Percentiles rank a stretch among this genome's conserved stretches.
These are phyloP conservation scores for Lysiphlebus fabarum DNA, from an alignment of 1,140 invertebrate genomes.

Conservation along the genomic window DNA sequence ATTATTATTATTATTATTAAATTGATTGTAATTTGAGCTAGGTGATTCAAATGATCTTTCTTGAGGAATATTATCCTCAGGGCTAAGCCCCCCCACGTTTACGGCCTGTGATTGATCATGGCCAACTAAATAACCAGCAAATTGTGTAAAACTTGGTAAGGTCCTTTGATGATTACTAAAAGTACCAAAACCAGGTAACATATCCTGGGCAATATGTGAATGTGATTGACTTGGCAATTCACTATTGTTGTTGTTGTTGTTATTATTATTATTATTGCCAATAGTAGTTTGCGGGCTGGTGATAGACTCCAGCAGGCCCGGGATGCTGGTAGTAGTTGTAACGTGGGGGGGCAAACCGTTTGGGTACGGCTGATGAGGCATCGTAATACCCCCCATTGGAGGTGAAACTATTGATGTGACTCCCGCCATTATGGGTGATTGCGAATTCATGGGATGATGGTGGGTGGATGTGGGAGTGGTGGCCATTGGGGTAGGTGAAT, in stretches of 20 bases:
- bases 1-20: conserved; percentile 26
- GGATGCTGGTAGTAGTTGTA: conserved; percentile 62
- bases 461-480: conserved; percentile 38
- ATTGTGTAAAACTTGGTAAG: conserved; percentile 64
- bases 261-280: conserved; percentile 56
- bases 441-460: conserved; percentile 45
- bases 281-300: conserved; percentile 69
- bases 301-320: conserved; percentile 58
- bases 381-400: conserved; percentile 61
- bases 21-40: conserved; percentile 46
- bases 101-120: conserved; percentile 42
- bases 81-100: conserved; percentile 72
- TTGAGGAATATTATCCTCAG: conserved; percentile 59
- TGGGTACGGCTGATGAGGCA: conserved; percentile 69
- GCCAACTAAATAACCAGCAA: conserved; percentile 57
- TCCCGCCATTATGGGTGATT: conserved; percentile 47
- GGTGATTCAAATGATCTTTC: conserved; percentile 46
- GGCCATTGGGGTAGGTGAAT: conserved; percentile 46
- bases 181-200: conserved; percentile 52
- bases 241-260: conserved; percentile 23
- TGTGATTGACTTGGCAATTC: conserved; percentile 29
- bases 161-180: conserved; percentile 47
- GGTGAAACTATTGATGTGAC: conserved; percentile 58
- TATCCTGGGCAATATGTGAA: conserved; percentile 45
- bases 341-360: conserved; percentile 79